Conservation (phyloP, 2,797 vertebrate genomes). For the Antennarius maculatus region DNA sequence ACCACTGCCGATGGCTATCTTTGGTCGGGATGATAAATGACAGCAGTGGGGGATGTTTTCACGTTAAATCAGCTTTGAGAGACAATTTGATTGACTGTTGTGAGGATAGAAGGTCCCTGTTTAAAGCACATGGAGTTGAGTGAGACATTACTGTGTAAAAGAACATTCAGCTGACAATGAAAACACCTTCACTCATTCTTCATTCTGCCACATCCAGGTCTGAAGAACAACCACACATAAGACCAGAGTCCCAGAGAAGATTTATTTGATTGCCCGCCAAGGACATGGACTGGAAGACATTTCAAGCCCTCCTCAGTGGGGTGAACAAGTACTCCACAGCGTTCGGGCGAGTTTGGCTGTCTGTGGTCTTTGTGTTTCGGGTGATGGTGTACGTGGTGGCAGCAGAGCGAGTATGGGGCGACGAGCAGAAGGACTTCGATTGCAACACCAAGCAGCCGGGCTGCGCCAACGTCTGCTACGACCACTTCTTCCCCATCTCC, state of each 20-base stretch:
- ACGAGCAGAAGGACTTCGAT: slow-evolving; percentile 98
- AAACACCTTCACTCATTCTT: slow-evolving; percentile 26
- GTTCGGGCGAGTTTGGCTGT: slow-evolving; percentile 95
- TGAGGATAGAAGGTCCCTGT: neutral
- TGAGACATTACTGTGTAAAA: slow-evolving; percentile 1
- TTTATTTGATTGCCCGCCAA: slow-evolving; percentile 35
- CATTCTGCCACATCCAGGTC: slow-evolving; percentile 44
- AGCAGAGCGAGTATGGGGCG: slow-evolving; percentile 94
- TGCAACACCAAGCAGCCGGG: slow-evolving; percentile 97
- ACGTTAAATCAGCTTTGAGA: neutral
- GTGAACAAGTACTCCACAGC: slow-evolving; percentile 98
- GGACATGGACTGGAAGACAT: slow-evolving; percentile 96
- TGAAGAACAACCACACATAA: slow-evolving; percentile 23
- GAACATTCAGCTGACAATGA: neutral
- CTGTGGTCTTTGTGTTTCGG: slow-evolving; percentile 95
- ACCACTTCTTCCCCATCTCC: slow-evolving; percentile 94
- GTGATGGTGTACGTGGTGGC: slow-evolving; percentile 98
- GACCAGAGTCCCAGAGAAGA: slow-evolving; percentile 20
- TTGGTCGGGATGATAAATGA: neutral
- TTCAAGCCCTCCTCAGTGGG: slow-evolving; percentile 91
- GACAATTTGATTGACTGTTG: neutral
- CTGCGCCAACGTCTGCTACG: slow-evolving; percentile 94
- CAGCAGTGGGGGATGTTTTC: neutral
- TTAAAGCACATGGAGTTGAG: neutral
- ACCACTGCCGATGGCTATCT: too few relatives aligned